Evolutionary conservation across 2,113 vertebrate species (phyloP), one percentile per base, ranked within the genome.

Genomic region (Laterallus jamaicensis): DNA sequence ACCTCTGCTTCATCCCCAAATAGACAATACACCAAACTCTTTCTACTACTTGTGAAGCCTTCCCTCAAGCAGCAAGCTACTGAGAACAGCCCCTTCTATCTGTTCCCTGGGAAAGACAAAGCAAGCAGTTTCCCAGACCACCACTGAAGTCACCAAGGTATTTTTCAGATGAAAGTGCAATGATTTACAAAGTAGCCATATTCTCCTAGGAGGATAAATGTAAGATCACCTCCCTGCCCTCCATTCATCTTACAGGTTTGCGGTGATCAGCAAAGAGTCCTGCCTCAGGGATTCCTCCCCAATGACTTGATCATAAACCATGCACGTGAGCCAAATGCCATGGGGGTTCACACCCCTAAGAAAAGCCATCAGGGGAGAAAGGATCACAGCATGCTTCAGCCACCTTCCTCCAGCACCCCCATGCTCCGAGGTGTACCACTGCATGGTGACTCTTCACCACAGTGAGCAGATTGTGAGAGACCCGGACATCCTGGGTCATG

Each of bases 351-450:
- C 26, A 58, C 5, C 42, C 84, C 69, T 15, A 4, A 83, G 75
- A 94, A 96, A 93, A 67, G 44, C 32, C 70, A 86, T 16, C 4
- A 74, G 40, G 73, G 49, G 71, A 47, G 66, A 79, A 86, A 93
- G 63, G 83, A 58, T 49, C 37, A 47, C 58, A 90, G 71, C 73
- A 82, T 0, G 5, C 40, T 96, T 79, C 56, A 90, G 83, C 60
- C 68, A 52, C 90, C 79, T 89, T 95, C 32, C 21, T 90, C 24
- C 37, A 31, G 58, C 31, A n/a, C 74, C 71, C 89, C 86, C 86
- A 91, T 16, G 31, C 92, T 98, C 96, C 94, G 96, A 96, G 19
- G 44, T 11, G 12, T 62, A 95, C 97, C 98, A 97, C 97, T 98
- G 97, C n/a, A 5, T 5, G 24, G 86, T 90, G 59, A 97, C 97